These are phyloP conservation scores for Aricia artaxerxes DNA, from an alignment of 2,888 invertebrate genomes.

Conservation along the genomic window DNA sequence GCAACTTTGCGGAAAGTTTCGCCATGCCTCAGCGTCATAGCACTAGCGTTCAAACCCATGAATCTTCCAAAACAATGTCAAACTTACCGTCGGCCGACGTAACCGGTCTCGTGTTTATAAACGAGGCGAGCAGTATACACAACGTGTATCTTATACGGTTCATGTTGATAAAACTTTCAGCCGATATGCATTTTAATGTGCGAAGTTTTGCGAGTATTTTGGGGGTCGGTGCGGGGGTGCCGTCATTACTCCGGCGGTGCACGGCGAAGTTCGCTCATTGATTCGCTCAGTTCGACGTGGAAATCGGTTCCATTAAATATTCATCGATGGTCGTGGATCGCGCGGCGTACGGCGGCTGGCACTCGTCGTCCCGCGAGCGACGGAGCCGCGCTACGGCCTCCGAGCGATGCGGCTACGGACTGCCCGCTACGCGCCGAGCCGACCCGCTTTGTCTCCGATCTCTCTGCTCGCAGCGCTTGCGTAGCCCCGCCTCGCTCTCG, in stretches of 20 bases:
- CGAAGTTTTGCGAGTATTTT: constrained; percentile 60
- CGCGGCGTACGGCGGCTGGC: constrained; percentile 47
- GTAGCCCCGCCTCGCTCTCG: constrained; percentile 75
- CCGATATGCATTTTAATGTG: constrained; percentile 62
- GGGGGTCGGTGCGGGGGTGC: constrained; percentile 58
- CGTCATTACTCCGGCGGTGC: constrained; percentile 58
- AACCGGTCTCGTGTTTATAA: constrained; percentile 57
- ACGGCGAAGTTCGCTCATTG: constrained; percentile 64
- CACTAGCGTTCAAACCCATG: neutral
- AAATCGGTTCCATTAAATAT: constrained; percentile 71
- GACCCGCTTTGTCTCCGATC: constrained; percentile 52
- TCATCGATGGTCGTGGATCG: constrained; percentile 60
- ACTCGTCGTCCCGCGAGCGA: constrained; percentile 47
- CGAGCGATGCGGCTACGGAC: constrained; percentile 59
- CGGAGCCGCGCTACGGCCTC: constrained; percentile 53
- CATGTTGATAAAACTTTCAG: constrained; percentile 66
- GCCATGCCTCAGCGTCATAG: neutral
- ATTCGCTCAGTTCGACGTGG: constrained; percentile 57
- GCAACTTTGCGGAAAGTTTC: neutral
- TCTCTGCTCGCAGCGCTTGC: constrained; percentile 67
- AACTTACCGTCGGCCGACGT: constrained; percentile 71
- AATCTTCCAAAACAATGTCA: constrained; percentile 3
- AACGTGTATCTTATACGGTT: constrained; percentile 57
- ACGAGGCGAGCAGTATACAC: constrained; percentile 57
- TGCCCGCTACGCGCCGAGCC: constrained; percentile 48